Conservation (phyloP, 2,113 vertebrate species). For the Psettodes erumei region DNA sequence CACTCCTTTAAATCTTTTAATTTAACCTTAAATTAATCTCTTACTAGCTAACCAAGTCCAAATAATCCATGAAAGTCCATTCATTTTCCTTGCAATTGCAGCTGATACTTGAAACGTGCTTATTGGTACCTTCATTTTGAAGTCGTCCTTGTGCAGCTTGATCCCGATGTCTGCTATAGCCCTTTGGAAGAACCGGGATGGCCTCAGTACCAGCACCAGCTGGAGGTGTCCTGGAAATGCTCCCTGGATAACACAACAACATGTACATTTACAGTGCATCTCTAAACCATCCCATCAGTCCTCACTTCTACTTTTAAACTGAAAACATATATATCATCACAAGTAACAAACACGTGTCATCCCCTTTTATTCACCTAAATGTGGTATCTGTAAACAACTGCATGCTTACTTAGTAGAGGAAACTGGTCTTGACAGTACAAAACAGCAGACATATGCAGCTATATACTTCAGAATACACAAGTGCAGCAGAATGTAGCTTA, state of each 20-base stretch:
- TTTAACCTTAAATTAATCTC: too few relatives aligned
- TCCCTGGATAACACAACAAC: slow-evolving; percentile 81
- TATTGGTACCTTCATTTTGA: slow-evolving; percentile 99
- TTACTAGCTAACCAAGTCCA: too few relatives aligned
- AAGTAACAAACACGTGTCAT: neutral
- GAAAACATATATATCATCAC: neutral
- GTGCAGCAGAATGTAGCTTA: neutral
- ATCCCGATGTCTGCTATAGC: slow-evolving; percentile 93
- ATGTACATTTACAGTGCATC: neutral
- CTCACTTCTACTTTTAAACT: neutral
- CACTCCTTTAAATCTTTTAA: too few relatives aligned
- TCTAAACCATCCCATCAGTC: neutral
- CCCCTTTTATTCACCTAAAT: neutral
- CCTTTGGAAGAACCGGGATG: slow-evolving; percentile 91
- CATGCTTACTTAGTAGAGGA: neutral
- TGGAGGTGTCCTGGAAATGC: slow-evolving; percentile 96
- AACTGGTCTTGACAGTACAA: neutral
- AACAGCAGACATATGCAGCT: neutral
- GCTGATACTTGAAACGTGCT: slow-evolving; percentile 70
- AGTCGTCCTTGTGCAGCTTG: slow-evolving; percentile 93
- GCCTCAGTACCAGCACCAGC: slow-evolving; percentile 92
- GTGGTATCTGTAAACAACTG: neutral
- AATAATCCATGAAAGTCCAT: too few relatives aligned
- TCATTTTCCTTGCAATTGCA: neutral
- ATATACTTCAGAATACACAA: too few relatives aligned